A percentile compares a stretch with the other conserved stretches of the same genome.
Evolutionary conservation across 2,888 invertebrate genomes (phyloP).

Genomic region (Glaucopsyche alexis): DNA sequence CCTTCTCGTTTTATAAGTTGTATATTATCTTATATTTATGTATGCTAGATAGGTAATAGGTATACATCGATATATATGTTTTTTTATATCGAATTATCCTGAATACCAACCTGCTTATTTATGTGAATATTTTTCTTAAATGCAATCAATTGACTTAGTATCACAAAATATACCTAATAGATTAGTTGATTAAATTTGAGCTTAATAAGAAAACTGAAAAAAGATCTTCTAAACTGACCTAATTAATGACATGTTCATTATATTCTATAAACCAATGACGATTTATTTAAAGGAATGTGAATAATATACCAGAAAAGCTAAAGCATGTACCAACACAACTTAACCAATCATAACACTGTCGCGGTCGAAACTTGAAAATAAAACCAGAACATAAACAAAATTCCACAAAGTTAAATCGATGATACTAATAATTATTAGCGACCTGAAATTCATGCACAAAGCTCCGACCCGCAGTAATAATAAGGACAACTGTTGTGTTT

Average conservation of each 20-base stretch:
- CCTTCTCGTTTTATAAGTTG: neutral
- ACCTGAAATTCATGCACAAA: conserved; percentile 80
- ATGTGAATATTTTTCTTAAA: neutral
- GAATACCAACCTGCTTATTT: neutral
- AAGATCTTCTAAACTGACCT: no score
- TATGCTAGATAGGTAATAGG: neutral
- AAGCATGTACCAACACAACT: neutral
- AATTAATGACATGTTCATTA: no score
- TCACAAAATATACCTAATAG: no score
- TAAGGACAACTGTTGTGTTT: conserved; percentile 81
- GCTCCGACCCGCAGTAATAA: conserved; percentile 77
- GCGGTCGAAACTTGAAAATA: neutral
- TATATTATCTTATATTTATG: neutral
- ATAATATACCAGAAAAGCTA: neutral
- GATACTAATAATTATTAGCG: conserved; percentile 78
- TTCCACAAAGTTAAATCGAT: conserved; percentile 73
- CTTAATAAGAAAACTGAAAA: no score
- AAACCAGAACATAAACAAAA: conserved; percentile 50
- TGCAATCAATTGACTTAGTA: no score
- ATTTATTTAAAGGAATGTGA: neutral
- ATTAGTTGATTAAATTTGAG: no score
- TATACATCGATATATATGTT: no score
- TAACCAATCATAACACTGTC: neutral
- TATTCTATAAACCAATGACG: neutral
- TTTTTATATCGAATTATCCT: neutral